A percentile compares a stretch with the other conserved stretches of the same genome.
phyloP scores from a whole-genome alignment of 2,113 vertebrate genomes.

The Psittacus erithacus region DNA sequence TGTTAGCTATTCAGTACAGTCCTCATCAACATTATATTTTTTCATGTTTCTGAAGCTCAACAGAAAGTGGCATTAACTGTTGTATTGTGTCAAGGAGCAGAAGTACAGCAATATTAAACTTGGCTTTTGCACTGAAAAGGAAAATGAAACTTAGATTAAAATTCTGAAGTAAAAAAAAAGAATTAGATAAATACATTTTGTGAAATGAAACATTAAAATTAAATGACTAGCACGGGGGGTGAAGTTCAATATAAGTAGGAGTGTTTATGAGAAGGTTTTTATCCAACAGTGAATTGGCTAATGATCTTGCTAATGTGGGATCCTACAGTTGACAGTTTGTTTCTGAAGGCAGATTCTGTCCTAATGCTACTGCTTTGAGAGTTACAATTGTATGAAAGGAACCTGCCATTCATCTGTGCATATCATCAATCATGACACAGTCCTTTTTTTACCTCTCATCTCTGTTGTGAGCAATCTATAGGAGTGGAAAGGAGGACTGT shows the following conservation, averaged over 20 bases:
- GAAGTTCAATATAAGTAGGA: conserved; percentile 31
- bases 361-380: not conserved
- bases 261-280: conserved; percentile 41
- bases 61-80: conserved; percentile 32
- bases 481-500: not conserved
- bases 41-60: conserved; percentile 25
- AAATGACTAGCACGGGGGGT: conserved; percentile 53
- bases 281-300: conserved; percentile 33
- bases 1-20: conserved; percentile 25
- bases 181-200: not conserved
- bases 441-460: not conserved
- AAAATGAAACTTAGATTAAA: conserved; percentile 51
- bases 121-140: conserved; percentile 21
- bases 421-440: not conserved
- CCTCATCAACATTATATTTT: not conserved
- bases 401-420: not conserved
- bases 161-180: not conserved
- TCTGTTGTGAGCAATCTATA: not conserved
- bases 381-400: not conserved
- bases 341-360: conserved; percentile 1
- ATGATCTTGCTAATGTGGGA: conserved; percentile 13
- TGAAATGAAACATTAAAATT: conserved; percentile 67
- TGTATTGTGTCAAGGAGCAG: conserved; percentile 16
- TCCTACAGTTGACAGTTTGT: conserved; percentile 2
- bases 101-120: conserved; percentile 53